Conservation (phyloP, 2,888 invertebrate species). For the Merodon equestris region DNA sequence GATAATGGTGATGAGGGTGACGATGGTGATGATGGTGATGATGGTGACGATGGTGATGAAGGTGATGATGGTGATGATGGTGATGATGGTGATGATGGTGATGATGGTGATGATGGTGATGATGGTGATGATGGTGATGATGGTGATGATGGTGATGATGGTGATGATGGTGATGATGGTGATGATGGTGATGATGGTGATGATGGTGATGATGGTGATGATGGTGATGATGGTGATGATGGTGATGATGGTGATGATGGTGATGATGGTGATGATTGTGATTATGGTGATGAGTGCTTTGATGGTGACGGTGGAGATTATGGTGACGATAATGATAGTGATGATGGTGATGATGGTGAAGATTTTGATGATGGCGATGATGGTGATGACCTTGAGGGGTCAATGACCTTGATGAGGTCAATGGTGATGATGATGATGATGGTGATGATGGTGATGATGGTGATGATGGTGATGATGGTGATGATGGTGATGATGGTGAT, state of each 20-base stretch:
- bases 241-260: conserved; percentile 27
- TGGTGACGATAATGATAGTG: conserved; percentile 28
- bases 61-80: no score
- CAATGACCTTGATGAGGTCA: no score
- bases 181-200: conserved; percentile 29
- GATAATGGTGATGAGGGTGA: no score
- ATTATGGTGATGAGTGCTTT: conserved; percentile 31
- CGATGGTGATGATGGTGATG: not conserved
- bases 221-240: conserved; percentile 30
- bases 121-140: conserved; percentile 31
- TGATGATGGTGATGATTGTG: conserved; percentile 29
- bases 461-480: conserved; percentile 30
- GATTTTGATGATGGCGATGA: no score
- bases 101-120: conserved; percentile 30
- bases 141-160: conserved; percentile 30
- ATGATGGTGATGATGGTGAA: no score
- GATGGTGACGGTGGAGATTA: no score
- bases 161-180: conserved; percentile 27
- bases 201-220: conserved; percentile 29
- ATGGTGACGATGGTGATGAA: no score
- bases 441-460: conserved; percentile 29
- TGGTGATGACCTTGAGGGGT: no score
- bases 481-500: conserved; percentile 26
- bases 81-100: conserved; percentile 17
- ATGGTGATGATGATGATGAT: conserved; percentile 32